These are phyloP conservation scores for Cerceris rybyensis DNA, from an alignment of 2,888 invertebrate genomes.

Conservation along the genomic window DNA sequence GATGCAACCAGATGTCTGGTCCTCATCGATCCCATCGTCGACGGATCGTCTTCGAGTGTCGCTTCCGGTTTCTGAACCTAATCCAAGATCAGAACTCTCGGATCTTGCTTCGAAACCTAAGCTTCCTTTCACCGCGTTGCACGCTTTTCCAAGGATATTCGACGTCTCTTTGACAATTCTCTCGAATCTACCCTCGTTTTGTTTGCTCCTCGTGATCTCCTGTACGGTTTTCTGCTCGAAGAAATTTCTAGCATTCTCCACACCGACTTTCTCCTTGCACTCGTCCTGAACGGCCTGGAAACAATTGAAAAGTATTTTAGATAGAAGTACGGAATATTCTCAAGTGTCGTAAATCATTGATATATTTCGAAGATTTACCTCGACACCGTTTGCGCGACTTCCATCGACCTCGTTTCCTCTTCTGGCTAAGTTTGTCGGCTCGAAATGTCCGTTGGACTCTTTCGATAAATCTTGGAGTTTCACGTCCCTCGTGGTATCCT, in stretches of 20 bases:
- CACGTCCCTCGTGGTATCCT: slow-evolving; percentile 25
- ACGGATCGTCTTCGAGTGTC: slow-evolving; percentile 76
- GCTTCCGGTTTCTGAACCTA: slow-evolving; percentile 78
- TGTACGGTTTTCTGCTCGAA: slow-evolving; percentile 71
- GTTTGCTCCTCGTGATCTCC: slow-evolving; percentile 60
- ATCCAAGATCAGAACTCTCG: slow-evolving; percentile 78
- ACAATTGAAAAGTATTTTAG: slow-evolving; percentile 11
- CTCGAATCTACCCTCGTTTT: slow-evolving; percentile 75
- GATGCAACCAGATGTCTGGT: slow-evolving; percentile 32
- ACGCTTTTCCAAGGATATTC: slow-evolving; percentile 77
- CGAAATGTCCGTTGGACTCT: slow-evolving; percentile 8
- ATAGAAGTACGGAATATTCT: background rate
- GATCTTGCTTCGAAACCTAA: slow-evolving; percentile 79
- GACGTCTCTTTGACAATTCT: slow-evolving; percentile 78
- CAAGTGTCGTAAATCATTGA: background rate
- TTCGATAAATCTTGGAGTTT: slow-evolving; percentile 1
- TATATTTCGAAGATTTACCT: slow-evolving; percentile 32
- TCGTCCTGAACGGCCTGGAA: slow-evolving; percentile 10
- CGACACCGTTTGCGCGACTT: background rate
- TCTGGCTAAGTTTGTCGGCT: slow-evolving; percentile 12
- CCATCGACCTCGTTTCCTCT: slow-evolving; percentile 9
- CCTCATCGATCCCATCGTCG: slow-evolving; percentile 72
- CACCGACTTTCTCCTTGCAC: slow-evolving; percentile 28
- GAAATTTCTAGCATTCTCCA: slow-evolving; percentile 70
- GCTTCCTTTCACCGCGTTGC: slow-evolving; percentile 76